phyloP scores from a whole-genome alignment of 2,888 invertebrate species.

The Linyphia triangularis region DNA sequence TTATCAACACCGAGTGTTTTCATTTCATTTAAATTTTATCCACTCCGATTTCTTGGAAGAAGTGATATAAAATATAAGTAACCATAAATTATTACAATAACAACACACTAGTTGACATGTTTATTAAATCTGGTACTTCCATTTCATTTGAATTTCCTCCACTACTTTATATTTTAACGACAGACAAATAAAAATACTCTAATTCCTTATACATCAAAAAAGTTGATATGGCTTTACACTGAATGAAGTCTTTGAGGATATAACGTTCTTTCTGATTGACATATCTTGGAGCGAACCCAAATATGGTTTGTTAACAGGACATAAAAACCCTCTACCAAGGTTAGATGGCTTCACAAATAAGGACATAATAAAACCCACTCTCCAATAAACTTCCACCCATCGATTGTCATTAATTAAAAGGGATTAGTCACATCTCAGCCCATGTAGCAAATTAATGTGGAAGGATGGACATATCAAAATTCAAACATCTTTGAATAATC shows the following conservation, averaged over 20 bases:
- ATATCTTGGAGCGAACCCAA: not conserved
- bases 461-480: no score
- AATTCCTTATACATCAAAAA: not conserved
- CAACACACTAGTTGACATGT: no score
- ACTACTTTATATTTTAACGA: no score
- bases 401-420: not conserved
- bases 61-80: no score
- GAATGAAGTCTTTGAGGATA: no score
- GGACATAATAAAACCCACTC: conserved; percentile 13
- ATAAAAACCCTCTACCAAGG: not conserved
- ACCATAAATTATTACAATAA: no score
- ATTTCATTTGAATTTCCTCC: no score
- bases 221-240: no score
- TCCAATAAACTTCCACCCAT: conserved; percentile 20
- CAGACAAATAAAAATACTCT: not conserved
- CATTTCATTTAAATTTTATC: no score
- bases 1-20: no score
- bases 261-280: not conserved
- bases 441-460: not conserved
- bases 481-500: not conserved
- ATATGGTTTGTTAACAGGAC: not conserved
- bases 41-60: no score
- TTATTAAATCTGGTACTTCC: no score
- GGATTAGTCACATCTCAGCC: conserved; percentile 16
- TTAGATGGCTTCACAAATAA: not conserved